These are phyloP conservation scores for Myanophis thanlyinensis DNA, from an alignment of 2,113 vertebrate genomes.

Conservation along the genomic window DNA sequence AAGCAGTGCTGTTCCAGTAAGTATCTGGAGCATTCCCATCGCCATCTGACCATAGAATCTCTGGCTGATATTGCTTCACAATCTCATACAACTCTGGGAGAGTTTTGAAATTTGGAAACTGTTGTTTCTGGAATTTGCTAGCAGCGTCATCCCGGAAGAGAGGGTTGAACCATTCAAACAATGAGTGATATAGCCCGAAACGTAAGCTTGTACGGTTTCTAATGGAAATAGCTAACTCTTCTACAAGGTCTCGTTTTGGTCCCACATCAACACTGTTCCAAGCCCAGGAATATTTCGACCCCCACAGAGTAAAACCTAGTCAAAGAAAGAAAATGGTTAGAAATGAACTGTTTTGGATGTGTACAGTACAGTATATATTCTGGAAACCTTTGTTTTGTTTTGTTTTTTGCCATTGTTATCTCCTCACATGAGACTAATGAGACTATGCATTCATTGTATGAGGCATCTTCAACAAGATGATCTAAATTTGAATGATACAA, in stretches of 20 bases:
- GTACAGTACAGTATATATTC: neutral
- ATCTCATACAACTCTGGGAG: constrained; percentile 92
- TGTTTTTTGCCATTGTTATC: neutral
- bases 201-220: constrained; percentile 74
- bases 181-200: constrained; percentile 93
- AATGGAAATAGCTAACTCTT: constrained; percentile 79
- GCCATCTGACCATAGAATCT: constrained; percentile 94
- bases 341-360: neutral
- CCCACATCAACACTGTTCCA: constrained; percentile 92
- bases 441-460: neutral
- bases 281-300: constrained; percentile 89
- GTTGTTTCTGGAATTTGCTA: constrained; percentile 73
- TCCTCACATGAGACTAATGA: neutral
- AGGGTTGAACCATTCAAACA: constrained; percentile 97
- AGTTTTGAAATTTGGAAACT: constrained; percentile 81
- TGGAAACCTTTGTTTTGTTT: neutral
- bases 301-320: constrained; percentile 95
- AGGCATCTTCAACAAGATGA: neutral
- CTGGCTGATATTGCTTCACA: constrained; percentile 82
- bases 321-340: constrained; percentile 9
- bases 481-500: neutral
- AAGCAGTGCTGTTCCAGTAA: constrained; percentile 97
- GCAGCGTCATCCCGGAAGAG: constrained; percentile 78
- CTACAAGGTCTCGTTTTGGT: constrained; percentile 84
- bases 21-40: constrained; percentile 81